Conservation (phyloP, 2,113 vertebrate genomes). For the Anolis sagrei region DNA sequence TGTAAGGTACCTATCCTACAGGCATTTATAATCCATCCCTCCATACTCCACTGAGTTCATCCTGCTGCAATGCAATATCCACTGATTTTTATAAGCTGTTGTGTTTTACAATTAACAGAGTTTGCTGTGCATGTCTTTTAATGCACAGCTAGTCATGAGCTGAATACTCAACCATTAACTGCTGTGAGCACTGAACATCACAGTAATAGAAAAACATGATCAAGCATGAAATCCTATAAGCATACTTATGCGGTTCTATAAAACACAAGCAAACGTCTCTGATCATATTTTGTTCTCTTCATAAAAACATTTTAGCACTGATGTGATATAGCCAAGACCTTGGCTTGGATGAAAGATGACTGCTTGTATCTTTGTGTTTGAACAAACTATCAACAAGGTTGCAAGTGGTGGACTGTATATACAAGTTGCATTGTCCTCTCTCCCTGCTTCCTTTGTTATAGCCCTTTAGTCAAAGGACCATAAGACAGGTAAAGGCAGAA, state of each 20-base stretch:
- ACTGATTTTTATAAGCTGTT: neutral
- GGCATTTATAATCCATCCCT: neutral
- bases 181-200: neutral
- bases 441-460: no score
- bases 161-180: neutral
- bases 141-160: neutral
- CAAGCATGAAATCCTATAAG: neutral
- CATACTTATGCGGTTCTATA: neutral
- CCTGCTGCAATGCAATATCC: neutral
- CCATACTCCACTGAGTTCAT: neutral
- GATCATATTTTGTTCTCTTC: neutral
- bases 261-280: neutral
- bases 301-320: neutral
- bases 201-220: slow-evolving; percentile 12
- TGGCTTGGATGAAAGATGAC: neutral
- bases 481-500: no score
- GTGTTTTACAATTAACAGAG: slow-evolving; percentile 5
- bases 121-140: neutral
- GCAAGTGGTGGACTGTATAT: neutral
- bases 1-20: neutral
- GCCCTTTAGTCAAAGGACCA: no score
- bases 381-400: neutral
- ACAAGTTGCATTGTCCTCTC: no score
- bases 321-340: neutral
- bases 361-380: neutral